Conservation (phyloP, 2,797 vertebrate genomes). For the Lacerta viridis region DNA sequence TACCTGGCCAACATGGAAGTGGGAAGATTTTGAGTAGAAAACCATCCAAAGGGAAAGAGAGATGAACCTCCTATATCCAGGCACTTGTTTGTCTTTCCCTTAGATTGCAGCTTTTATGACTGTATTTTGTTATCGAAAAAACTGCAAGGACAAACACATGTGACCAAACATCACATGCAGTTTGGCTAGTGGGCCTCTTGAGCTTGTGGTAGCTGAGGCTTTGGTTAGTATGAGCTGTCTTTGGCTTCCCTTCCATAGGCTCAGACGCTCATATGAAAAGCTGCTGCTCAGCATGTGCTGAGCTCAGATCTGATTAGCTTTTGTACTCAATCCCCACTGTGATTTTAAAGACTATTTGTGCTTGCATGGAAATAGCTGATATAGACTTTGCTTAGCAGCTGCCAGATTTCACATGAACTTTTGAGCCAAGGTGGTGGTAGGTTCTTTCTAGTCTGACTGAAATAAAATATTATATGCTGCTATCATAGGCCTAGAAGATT, state of each 20-base stretch:
- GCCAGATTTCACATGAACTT: neutral
- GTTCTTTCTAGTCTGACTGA: neutral
- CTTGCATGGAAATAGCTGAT: neutral
- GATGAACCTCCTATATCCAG: neutral
- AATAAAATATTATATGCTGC: neutral
- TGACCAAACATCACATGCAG: neutral
- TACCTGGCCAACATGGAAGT: neutral
- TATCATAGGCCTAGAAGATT: neutral
- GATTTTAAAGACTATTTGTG: neutral
- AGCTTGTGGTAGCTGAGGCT: neutral
- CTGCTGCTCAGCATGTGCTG: neutral
- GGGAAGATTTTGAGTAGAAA: neutral
- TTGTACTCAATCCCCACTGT: neutral
- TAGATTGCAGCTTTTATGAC: neutral
- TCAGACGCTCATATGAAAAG: neutral
- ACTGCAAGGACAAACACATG: neutral
- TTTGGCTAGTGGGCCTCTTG: neutral
- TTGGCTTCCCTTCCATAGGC: neutral
- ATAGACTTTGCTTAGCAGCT: neutral
- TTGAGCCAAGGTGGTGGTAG: neutral
- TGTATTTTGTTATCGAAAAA: neutral
- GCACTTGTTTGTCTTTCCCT: neutral
- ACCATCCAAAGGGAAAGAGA: neutral
- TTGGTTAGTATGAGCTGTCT: neutral
- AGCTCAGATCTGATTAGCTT: neutral